Evolutionary conservation across 2,797 vertebrate genomes (phyloP).

Genomic region (Sciurus carolinensis): DNA sequence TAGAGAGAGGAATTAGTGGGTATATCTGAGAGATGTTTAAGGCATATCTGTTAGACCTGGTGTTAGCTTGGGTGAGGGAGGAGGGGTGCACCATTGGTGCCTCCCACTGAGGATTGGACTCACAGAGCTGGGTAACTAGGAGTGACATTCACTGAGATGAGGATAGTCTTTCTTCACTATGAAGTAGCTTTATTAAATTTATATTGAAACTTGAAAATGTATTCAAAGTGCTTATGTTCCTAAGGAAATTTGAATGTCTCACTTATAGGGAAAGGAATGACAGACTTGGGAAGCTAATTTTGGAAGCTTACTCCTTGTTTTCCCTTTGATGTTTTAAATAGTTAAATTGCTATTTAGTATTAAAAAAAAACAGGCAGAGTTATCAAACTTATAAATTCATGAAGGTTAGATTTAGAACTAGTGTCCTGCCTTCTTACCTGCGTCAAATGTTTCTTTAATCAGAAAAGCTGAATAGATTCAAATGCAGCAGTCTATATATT

Average conservation of each 20-base stretch:
- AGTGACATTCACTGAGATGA: background rate
- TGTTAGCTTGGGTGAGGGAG: background rate
- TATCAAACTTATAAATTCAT: conserved; percentile 11
- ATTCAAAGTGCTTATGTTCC: conserved; percentile 47
- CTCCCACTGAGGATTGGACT: background rate
- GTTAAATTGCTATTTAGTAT: conserved; percentile 19
- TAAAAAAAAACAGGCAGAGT: background rate
- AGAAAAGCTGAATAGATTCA: background rate
- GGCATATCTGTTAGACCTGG: background rate
- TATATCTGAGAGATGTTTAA: background rate
- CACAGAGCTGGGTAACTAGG: background rate
- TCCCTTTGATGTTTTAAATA: conserved; percentile 51
- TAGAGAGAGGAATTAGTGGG: background rate
- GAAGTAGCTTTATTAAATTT: background rate
- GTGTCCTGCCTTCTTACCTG: background rate
- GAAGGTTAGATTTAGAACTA: conserved; percentile 42
- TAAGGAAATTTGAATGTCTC: conserved; percentile 47
- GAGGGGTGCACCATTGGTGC: background rate
- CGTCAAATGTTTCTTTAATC: background rate
- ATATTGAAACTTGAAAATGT: background rate
- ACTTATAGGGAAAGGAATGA: background rate
- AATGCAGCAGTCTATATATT: background rate
- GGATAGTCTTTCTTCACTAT: conserved; percentile 3
- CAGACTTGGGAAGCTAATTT: conserved; percentile 20
- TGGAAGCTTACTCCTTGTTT: background rate